Evolutionary conservation across 2,888 invertebrate species (phyloP).

Genomic region (Drosophila trichaetosa): DNA sequence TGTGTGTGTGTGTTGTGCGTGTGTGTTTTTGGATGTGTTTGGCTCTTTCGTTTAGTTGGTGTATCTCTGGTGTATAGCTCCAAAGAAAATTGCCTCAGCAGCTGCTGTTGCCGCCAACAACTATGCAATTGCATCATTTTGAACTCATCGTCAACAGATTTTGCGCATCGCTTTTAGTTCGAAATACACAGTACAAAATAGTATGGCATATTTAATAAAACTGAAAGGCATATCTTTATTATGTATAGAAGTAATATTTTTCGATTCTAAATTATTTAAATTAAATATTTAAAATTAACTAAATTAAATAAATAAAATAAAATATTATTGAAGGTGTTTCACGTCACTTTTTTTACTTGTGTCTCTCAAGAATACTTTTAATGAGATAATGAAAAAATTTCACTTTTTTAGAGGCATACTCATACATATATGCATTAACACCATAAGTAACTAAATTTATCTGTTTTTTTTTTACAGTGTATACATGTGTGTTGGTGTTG

Average conservation of each 20-base stretch:
- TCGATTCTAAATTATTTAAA: neutral
- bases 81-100: constrained; percentile 69
- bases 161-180: constrained; percentile 9
- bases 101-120: constrained; percentile 19
- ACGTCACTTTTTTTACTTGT: neutral
- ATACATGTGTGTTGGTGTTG: neutral
- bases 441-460: neutral
- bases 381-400: neutral
- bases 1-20: neutral
- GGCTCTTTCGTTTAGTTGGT: constrained; percentile 36
- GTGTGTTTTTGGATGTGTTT: neutral
- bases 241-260: neutral
- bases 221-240: neutral
- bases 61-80: constrained; percentile 57
- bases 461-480: neutral
- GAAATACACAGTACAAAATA: neutral
- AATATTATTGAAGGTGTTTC: neutral
- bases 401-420: neutral
- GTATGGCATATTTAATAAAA: neutral
- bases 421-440: neutral
- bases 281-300: neutral
- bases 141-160: constrained; percentile 57
- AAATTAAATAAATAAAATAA: neutral
- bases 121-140: constrained; percentile 53
- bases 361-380: neutral